Evolutionary conservation across 1,140 invertebrate species (phyloP).

Genomic region (Aphaenogaster ashmeadi): DNA sequence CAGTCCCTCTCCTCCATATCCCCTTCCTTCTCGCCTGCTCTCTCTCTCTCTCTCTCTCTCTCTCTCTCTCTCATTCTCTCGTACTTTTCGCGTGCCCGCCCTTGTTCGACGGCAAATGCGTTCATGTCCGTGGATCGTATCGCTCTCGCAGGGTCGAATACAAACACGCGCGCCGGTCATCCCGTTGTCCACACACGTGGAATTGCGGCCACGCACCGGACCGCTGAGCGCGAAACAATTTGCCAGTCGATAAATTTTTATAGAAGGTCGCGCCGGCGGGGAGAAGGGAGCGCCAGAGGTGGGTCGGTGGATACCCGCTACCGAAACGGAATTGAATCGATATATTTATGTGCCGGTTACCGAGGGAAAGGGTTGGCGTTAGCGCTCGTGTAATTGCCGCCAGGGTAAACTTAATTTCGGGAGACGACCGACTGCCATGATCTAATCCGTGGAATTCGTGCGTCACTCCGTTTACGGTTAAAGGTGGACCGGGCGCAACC

Average conservation of each 20-base stretch:
- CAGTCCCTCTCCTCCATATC: neutral
- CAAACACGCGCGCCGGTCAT: slow-evolving; percentile 64
- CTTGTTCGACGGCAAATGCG: slow-evolving; percentile 39
- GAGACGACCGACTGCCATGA: slow-evolving; percentile 45
- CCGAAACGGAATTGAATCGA: slow-evolving; percentile 87
- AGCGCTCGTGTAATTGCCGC: slow-evolving; percentile 85
- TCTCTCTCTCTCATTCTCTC: neutral
- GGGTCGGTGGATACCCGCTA: slow-evolving; percentile 74
- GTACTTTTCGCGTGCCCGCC: slow-evolving; percentile 39
- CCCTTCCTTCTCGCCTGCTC: neutral
- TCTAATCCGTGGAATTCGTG: slow-evolving; percentile 59
- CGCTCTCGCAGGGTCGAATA: slow-evolving; percentile 74
- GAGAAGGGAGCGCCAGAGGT: neutral
- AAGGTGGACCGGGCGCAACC: slow-evolving; percentile 44
- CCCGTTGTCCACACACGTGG: slow-evolving; percentile 78
- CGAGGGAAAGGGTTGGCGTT: slow-evolving; percentile 82
- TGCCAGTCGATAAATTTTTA: slow-evolving; percentile 88
- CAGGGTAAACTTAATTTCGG: slow-evolving; percentile 61
- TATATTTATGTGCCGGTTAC: slow-evolving; percentile 87
- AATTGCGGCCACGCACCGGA: slow-evolving; percentile 79
- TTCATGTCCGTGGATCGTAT: slow-evolving; percentile 64
- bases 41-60: neutral
- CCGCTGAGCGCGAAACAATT: slow-evolving; percentile 86
- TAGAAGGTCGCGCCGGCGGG: slow-evolving; percentile 84
- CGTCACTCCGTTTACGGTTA: slow-evolving; percentile 56